phyloP scores from a whole-genome alignment of 2,797 vertebrate genomes.

The Acipenser oxyrinchus region DNA sequence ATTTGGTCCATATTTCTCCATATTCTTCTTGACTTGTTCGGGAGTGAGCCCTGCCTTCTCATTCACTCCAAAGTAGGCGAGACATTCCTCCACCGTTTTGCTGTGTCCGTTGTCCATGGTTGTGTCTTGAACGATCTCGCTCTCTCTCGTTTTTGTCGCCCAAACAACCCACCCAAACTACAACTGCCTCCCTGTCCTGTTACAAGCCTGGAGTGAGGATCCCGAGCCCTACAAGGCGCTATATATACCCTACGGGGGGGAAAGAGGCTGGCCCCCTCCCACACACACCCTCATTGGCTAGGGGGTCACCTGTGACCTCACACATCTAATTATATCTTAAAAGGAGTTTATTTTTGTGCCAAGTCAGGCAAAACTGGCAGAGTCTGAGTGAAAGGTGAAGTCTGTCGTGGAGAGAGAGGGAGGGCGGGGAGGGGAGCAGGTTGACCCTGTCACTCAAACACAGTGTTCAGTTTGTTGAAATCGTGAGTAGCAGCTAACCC shows the following conservation, averaged over 20 bases:
- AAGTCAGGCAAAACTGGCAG: neutral
- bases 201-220: neutral
- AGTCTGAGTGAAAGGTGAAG: neutral
- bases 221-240: neutral
- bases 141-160: slow-evolving; percentile 35
- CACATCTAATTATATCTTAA: neutral
- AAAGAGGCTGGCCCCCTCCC: neutral
- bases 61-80: slow-evolving; percentile 72
- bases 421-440: neutral
- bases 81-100: slow-evolving; percentile 63
- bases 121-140: slow-evolving; percentile 53
- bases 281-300: neutral
- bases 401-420: neutral
- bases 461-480: too few species aligned
- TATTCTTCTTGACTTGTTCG: slow-evolving; percentile 78
- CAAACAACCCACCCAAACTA: neutral
- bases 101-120: slow-evolving; percentile 76
- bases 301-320: neutral
- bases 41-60: slow-evolving; percentile 62
- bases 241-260: neutral
- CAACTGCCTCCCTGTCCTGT: neutral
- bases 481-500: neutral
- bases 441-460: too few species aligned
- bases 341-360: neutral
- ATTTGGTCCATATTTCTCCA: slow-evolving; percentile 77